Conservation (phyloP, 2,888 invertebrate genomes). For the Macrosoma leucophasiata region DNA sequence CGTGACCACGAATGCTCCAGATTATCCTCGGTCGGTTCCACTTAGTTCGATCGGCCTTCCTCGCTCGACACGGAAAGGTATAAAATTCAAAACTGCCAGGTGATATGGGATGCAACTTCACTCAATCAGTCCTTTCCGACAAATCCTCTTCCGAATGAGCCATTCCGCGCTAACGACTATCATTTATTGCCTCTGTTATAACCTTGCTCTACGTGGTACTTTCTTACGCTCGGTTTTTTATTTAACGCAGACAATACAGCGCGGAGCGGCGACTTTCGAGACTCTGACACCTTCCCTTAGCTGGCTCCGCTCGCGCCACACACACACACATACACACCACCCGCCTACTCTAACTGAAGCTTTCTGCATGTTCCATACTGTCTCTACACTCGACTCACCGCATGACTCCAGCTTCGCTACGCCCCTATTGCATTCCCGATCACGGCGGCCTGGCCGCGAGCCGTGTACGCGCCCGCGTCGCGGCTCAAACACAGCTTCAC, state of each 20-base stretch:
- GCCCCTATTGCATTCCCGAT: conserved; percentile 73
- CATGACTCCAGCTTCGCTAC: conserved; percentile 64
- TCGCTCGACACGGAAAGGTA: conserved; percentile 75
- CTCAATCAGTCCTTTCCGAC: conserved; percentile 59
- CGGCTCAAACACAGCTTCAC: conserved; percentile 66
- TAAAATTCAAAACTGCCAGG: conserved; percentile 73
- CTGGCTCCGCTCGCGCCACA: conserved; percentile 75
- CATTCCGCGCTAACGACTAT: conserved; percentile 45
- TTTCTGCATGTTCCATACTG: conserved; percentile 61
- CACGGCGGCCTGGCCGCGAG: conserved; percentile 57
- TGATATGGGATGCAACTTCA: conserved; percentile 74
- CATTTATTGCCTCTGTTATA: conserved; percentile 4
- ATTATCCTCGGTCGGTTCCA: conserved; percentile 69
- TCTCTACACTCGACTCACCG: conserved; percentile 62
- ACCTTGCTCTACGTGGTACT: too few relatives aligned
- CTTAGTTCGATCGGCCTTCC: conserved; percentile 73
- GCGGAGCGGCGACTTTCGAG: conserved; percentile 52
- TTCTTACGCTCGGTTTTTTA: too few relatives aligned
- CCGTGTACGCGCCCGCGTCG: too few relatives aligned
- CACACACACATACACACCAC: conserved; percentile 50
- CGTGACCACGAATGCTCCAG: conserved; percentile 73
- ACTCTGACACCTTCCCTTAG: conserved; percentile 52
- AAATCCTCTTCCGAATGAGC: conserved; percentile 52
- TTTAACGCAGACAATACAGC: too few relatives aligned
- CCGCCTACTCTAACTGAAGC: conserved; percentile 47